Evolutionary conservation across 2,113 vertebrate genomes (phyloP).

Genomic region (Echinops telfairi): DNA sequence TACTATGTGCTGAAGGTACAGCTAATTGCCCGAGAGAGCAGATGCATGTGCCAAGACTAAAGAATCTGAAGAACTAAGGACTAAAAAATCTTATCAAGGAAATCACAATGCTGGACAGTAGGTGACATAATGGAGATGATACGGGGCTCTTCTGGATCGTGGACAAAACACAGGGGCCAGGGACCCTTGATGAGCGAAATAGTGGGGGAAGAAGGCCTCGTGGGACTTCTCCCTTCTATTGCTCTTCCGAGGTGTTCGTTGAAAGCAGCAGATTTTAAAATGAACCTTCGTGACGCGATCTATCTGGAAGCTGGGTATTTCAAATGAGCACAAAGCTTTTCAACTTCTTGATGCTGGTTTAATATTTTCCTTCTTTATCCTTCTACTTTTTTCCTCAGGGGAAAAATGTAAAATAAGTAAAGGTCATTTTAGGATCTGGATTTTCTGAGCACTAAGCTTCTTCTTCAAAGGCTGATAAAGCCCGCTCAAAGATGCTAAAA

Average conservation of each 20-base stretch:
- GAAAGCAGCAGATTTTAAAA: constrained; percentile 14
- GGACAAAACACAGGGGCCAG: neutral
- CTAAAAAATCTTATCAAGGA: neutral
- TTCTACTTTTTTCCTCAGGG: constrained; percentile 26
- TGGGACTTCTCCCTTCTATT: neutral
- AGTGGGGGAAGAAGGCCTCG: neutral
- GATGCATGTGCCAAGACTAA: neutral
- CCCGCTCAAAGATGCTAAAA: constrained; percentile 43
- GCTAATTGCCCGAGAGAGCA: neutral
- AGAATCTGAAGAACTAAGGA: neutral
- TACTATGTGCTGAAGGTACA: neutral
- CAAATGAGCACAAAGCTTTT: neutral
- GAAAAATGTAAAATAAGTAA: constrained; percentile 18
- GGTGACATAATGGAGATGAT: neutral
- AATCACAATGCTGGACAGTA: neutral
- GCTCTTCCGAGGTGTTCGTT: neutral
- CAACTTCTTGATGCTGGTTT: neutral
- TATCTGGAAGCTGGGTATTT: neutral
- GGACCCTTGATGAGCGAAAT: neutral
- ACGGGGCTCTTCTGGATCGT: neutral
- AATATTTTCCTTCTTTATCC: constrained; percentile 27
- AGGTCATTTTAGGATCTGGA: constrained; percentile 45
- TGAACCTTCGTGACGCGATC: neutral
- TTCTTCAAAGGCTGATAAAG: constrained; percentile 44
- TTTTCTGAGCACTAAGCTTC: constrained; percentile 27